Evolutionary conservation across 2,797 vertebrate species (phyloP).

Genomic region (Psittacula echo): DNA sequence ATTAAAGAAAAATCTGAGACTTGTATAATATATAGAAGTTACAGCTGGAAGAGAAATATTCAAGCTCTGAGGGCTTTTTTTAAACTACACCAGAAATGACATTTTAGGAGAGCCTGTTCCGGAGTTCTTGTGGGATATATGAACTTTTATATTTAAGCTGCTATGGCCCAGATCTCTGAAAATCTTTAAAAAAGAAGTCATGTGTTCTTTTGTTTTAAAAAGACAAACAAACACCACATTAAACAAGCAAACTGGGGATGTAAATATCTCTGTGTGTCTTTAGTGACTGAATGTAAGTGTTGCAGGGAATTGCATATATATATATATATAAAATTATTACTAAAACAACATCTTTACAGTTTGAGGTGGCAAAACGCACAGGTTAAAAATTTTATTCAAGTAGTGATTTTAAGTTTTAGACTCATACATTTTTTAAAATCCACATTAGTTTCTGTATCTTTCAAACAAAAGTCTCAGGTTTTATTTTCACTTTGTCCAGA

Average conservation of each 20-base stretch:
- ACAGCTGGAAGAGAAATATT: not conserved
- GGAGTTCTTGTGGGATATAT: not conserved
- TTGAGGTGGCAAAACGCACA: not conserved
- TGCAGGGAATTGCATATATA: accelerated
- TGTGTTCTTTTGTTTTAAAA: not conserved
- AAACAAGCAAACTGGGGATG: not conserved
- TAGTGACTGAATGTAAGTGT: not conserved
- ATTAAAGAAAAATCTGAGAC: not conserved
- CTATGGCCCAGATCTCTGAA: not conserved
- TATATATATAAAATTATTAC: not conserved
- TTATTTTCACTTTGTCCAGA: not conserved
- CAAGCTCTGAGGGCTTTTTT: not conserved
- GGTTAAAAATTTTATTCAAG: not conserved
- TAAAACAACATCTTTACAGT: not conserved
- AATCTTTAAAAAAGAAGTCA: not conserved
- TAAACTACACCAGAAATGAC: not conserved
- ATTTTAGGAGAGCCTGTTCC: not conserved
- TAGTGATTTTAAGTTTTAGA: not conserved
- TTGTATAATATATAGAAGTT: not conserved
- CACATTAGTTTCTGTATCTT: not conserved
- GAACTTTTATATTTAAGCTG: not conserved
- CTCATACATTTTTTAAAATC: not conserved
- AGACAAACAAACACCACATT: not conserved
- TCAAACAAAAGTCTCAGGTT: not conserved
- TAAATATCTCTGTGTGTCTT: not conserved